Evolutionary conservation across 1,140 invertebrate genomes (phyloP).

Genomic region (Dendroctonus valens): DNA sequence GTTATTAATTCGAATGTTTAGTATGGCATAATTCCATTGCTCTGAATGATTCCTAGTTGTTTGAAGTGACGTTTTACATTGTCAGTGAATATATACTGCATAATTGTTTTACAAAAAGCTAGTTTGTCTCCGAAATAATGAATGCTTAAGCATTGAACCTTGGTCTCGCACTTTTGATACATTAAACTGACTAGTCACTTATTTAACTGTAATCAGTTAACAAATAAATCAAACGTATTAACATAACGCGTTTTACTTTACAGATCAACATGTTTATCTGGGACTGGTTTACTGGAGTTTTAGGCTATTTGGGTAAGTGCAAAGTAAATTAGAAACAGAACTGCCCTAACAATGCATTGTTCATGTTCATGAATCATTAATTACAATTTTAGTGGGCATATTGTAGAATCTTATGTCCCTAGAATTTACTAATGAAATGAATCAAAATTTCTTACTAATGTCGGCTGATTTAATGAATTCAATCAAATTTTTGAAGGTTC

Average conservation of each 20-base stretch:
- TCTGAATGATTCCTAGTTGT: too few relatives aligned
- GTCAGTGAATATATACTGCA: too few relatives aligned
- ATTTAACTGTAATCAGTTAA: too few relatives aligned
- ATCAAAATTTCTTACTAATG: neutral
- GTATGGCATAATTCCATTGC: too few relatives aligned
- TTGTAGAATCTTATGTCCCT: neutral
- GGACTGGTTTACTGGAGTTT: slow-evolving; percentile 96
- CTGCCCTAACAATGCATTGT: neutral
- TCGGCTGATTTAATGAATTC: neutral
- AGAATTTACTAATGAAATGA: neutral
- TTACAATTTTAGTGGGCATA: neutral
- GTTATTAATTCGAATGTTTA: too few relatives aligned
- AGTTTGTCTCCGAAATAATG: too few relatives aligned
- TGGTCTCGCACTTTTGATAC: too few relatives aligned
- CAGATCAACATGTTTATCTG: slow-evolving; percentile 86
- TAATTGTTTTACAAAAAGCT: too few relatives aligned
- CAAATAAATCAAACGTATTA: neutral
- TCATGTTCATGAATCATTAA: neutral
- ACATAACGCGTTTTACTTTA: slow-evolving; percentile 6
- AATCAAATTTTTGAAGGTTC: neutral
- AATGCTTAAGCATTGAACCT: too few relatives aligned
- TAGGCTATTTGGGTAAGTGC: slow-evolving; percentile 90
- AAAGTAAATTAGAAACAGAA: neutral
- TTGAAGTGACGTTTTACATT: slow-evolving; percentile 8
- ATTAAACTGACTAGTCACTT: too few relatives aligned